Evolutionary conservation across 2,888 invertebrate genomes (phyloP), one percentile per base, ranked within the genome.

Genomic region (Caenorhabditis sp.): DNA sequence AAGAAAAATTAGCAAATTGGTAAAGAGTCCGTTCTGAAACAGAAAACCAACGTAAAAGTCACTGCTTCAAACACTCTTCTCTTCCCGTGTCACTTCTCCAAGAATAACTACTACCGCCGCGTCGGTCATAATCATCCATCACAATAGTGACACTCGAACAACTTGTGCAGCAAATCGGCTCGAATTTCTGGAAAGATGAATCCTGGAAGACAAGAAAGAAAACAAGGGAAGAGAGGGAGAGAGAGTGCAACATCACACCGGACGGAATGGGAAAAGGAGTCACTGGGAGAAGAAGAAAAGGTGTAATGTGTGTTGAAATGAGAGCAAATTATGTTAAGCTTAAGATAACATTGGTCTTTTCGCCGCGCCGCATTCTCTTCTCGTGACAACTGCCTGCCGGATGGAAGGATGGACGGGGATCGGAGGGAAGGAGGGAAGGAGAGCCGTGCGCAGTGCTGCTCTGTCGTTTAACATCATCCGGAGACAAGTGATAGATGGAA

Each of bases 291-390:
- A 47, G 60, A n/a, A n/a, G n/a, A n/a, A n/a, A 55, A 76, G 68
- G 76, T 77, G 76, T 77, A 77, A 77, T 77, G 76, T 77, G 76
- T 77, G 76, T 77, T 55, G 68, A 68, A 68, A 70, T 70, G 78
- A 71, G 70, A 78, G 78, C 78, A 78, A 78, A 78, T 78, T 78
- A 78, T 78, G 78, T 78, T 78, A 78, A 64, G 79, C 71, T 80
- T 79, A 84, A 84, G 84, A 84, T 84, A 84, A 84, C 84, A 84
- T 84, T 84, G 82, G 28, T 28, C n/a, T 65, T 55, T 50, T 72
- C 78, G n/a, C n/a, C n/a, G n/a, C 62, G 65, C 58, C 51, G 67
- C 44, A 24, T 60, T 32, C 51, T 22, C 32, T 37, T 26, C 44
- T 55, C 68, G 61, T 53, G 77, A 77, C 77, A 82, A 82, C 77